phyloP scores from a whole-genome alignment of 2,113 vertebrate genomes.

The Sarotherodon lohbergeri region DNA sequence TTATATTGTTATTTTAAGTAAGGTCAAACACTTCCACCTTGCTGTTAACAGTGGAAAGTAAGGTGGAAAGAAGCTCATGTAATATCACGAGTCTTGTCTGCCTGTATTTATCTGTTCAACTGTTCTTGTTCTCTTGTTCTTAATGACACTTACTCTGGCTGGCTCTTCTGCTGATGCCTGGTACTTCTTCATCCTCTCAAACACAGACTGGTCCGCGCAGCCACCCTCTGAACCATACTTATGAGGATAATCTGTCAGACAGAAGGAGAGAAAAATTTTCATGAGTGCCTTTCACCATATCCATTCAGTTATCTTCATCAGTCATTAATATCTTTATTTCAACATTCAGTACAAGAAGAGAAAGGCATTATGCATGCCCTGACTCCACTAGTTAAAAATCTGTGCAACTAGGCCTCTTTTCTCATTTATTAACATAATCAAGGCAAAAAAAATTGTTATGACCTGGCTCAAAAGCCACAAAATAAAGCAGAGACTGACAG shows the following conservation, averaged over 20 bases:
- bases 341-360: not conserved
- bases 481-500: not conserved
- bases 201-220: constrained; percentile 91
- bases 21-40: not conserved
- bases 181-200: constrained; percentile 76
- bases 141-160: constrained; percentile 47
- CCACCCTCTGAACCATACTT: constrained; percentile 92
- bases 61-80: not conserved
- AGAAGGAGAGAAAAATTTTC: not conserved
- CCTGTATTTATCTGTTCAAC: not conserved
- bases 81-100: not conserved
- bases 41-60: not conserved
- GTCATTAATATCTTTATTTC: not conserved
- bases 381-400: not conserved
- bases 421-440: not conserved
- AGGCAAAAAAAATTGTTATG: not conserved
- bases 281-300: not conserved
- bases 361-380: not conserved
- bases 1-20: not conserved
- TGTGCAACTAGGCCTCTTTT: not conserved
- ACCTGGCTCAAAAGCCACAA: not conserved
- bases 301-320: not conserved
- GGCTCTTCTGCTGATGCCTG: constrained; percentile 80
- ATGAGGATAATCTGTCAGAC: constrained; percentile 63
- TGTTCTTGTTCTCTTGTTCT: not conserved